phyloP scores from a whole-genome alignment of 1,140 invertebrate genomes.

The Chelonus insularis region DNA sequence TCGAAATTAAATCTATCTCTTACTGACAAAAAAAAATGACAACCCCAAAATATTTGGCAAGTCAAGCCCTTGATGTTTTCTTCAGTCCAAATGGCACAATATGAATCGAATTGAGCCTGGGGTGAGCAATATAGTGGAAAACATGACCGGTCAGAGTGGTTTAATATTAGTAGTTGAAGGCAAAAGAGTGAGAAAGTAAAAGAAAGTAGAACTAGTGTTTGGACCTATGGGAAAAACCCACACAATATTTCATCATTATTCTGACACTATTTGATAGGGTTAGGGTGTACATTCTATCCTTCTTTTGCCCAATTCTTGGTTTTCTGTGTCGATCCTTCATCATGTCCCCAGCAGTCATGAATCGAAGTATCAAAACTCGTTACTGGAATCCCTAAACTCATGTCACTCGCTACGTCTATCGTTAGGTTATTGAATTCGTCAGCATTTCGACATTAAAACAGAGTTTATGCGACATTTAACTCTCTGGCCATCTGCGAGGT shows the following conservation, averaged over 20 bases:
- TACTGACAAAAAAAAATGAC: neutral
- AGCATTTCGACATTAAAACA: slow-evolving; percentile 45
- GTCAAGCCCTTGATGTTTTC: no score
- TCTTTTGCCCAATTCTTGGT: slow-evolving; percentile 22
- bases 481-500: slow-evolving; percentile 46
- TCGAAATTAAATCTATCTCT: no score
- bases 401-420: neutral
- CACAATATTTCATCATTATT: slow-evolving; percentile 63
- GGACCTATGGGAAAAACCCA: slow-evolving; percentile 40
- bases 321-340: slow-evolving; percentile 21
- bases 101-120: slow-evolving; percentile 31
- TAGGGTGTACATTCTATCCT: slow-evolving; percentile 17
- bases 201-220: slow-evolving; percentile 2
- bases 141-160: slow-evolving; percentile 16
- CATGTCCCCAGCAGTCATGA: slow-evolving; percentile 5
- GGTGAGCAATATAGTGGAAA: slow-evolving; percentile 6
- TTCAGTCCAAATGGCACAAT: slow-evolving; percentile 27
- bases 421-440: slow-evolving; percentile 51
- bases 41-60: neutral
- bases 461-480: slow-evolving; percentile 52
- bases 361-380: slow-evolving; percentile 44
- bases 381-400: slow-evolving; percentile 37
- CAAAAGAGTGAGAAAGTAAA: neutral
- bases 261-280: slow-evolving; percentile 48
- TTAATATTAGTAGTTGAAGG: neutral